These are phyloP conservation scores for Thera britannica DNA, from an alignment of 2,888 invertebrate genomes.

Conservation along the genomic window DNA sequence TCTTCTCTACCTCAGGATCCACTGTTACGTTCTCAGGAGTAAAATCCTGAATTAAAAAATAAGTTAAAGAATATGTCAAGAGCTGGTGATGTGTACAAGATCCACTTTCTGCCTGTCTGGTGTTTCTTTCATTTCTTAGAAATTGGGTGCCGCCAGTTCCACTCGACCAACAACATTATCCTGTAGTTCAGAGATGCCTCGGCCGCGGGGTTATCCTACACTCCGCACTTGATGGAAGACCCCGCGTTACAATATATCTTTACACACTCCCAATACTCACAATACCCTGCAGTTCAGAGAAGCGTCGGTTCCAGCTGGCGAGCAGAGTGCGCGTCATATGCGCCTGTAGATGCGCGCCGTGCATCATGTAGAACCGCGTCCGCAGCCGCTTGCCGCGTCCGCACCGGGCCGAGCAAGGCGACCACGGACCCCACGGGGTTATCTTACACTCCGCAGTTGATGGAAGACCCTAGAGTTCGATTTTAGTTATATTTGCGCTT, in stretches of 20 bases:
- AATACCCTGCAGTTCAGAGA: slow-evolving; percentile 63
- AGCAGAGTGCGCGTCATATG: slow-evolving; percentile 58
- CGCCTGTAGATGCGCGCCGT: slow-evolving; percentile 56
- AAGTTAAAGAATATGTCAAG: too few species aligned
- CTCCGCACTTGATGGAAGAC: too few species aligned
- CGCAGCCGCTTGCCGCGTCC: slow-evolving; percentile 88
- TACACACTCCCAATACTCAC: slow-evolving; percentile 47
- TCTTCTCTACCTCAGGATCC: slow-evolving; percentile 62
- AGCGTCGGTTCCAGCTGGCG: slow-evolving; percentile 61
- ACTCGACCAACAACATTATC: too few species aligned
- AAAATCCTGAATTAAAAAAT: slow-evolving; percentile 48
- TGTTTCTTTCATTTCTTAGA: too few species aligned
- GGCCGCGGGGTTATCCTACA: too few species aligned
- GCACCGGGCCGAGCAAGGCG: slow-evolving; percentile 91
- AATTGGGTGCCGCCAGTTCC: too few species aligned
- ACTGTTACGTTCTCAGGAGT: slow-evolving; percentile 59
- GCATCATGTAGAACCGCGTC: slow-evolving; percentile 73
- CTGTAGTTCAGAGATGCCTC: too few species aligned
- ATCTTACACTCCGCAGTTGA: slow-evolving; percentile 83
- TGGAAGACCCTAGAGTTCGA: slow-evolving; percentile 56
- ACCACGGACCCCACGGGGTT: slow-evolving; percentile 92
- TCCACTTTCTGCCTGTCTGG: too few species aligned
- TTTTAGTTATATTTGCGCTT: too few species aligned
- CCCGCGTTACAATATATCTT: background rate
- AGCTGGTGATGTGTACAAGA: too few species aligned